These are phyloP conservation scores for Paramuricea clavata DNA, from an alignment of 92 coral and sea anemone species.

Conservation along the genomic window DNA sequence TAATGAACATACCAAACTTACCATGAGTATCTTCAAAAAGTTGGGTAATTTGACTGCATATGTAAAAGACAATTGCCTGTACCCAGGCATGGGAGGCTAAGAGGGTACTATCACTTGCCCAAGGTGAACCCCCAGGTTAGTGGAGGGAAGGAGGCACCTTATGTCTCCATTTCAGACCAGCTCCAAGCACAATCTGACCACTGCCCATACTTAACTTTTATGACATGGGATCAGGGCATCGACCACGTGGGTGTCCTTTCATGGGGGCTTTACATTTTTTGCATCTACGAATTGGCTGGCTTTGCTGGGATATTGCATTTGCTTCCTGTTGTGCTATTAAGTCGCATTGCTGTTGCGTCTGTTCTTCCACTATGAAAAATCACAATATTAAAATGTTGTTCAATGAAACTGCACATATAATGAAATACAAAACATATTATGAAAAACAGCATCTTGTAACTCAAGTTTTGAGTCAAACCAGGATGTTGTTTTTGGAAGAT, in stretches of 20 bases:
- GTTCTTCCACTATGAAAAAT: background rate
- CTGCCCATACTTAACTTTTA: background rate
- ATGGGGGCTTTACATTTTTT: background rate
- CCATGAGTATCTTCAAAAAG: background rate
- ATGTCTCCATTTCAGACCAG: slow-evolving; percentile 1
- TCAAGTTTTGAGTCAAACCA: too few relatives aligned
- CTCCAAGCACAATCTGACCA: background rate
- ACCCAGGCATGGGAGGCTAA: slow-evolving; percentile 20
- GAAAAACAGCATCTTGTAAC: background rate
- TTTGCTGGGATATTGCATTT: background rate
- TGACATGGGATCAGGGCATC: background rate
- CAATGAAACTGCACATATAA: too few relatives aligned
- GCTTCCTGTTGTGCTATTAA: background rate
- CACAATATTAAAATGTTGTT: background rate
- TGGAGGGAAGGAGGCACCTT: slow-evolving; percentile 2
- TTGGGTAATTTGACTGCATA: background rate
- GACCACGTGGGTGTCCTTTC: slow-evolving; percentile 14
- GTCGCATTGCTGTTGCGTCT: background rate
- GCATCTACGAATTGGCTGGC: background rate
- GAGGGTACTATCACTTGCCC: slow-evolving; percentile 8
- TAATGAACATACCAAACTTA: background rate
- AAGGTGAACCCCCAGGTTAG: background rate
- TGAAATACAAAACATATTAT: background rate
- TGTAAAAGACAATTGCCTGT: background rate
- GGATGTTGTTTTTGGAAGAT: too few relatives aligned